Percentiles rank a stretch among this genome's conserved stretches.
Conservation (phyloP, 2,113 vertebrate species). For the Gopherus flavomarginatus region DNA sequence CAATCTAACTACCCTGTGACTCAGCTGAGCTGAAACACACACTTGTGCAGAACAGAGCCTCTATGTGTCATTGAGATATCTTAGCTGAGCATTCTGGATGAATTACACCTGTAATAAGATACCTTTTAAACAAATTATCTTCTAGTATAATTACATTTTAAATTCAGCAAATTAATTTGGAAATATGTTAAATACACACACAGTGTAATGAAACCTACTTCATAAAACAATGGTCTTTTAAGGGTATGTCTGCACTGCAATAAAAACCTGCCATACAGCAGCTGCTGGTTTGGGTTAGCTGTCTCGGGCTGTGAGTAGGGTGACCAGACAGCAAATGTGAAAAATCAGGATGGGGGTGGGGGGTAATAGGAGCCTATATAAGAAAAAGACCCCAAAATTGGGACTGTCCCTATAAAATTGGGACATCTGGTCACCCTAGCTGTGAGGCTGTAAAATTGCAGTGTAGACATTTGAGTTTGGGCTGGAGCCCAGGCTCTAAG, state of each 20-base stretch:
- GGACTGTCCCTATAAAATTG: too few species aligned
- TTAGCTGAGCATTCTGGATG: not conserved
- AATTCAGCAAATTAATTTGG: not conserved
- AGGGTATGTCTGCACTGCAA: not conserved
- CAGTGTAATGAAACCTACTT: not conserved
- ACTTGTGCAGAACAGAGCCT: rapidly evolving
- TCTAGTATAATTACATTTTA: not conserved
- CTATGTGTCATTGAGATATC: not conserved
- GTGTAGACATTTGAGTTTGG: not conserved
- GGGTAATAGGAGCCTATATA: too few species aligned
- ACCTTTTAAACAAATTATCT: not conserved
- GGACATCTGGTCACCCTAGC: too few species aligned
- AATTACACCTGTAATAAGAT: not conserved
- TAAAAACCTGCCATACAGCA: not conserved
- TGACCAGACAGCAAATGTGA: too few species aligned
- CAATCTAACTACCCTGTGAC: not conserved
- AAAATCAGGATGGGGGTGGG: too few species aligned
- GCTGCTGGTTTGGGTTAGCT: not conserved
- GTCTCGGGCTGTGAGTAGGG: not conserved
- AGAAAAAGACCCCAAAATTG: too few species aligned
- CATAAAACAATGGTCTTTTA: not conserved
- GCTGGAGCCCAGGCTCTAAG: not conserved
- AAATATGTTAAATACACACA: not conserved
- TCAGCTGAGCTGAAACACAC: not conserved
- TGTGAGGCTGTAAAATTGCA: not conserved